Conservation (phyloP, 2,797 vertebrate species). For the Sebastes minor region DNA sequence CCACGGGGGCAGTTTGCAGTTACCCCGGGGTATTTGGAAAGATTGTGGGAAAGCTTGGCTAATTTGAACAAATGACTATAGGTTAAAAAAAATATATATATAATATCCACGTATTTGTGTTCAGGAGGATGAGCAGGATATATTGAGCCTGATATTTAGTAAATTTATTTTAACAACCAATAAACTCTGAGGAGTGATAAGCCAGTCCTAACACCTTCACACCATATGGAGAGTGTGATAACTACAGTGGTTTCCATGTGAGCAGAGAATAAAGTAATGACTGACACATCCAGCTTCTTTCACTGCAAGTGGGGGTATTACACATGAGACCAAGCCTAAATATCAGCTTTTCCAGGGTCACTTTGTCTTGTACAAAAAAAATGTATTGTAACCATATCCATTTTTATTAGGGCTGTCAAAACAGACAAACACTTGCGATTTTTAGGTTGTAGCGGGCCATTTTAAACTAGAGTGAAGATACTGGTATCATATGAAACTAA, state of each 20-base stretch:
- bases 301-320: background rate
- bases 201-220: background rate
- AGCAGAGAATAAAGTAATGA: background rate
- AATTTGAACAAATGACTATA: conserved; percentile 31
- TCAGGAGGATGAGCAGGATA: background rate
- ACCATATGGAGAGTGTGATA: background rate
- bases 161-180: background rate
- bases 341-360: background rate
- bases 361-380: background rate
- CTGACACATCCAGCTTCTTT: background rate
- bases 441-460: no score
- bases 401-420: no score
- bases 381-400: background rate
- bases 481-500: no score
- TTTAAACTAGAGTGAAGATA: no score
- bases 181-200: background rate
- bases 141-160: background rate
- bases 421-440: fast-evolving
- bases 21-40: background rate
- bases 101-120: background rate
- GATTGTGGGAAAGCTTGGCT: background rate
- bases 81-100: background rate
- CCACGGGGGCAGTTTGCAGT: conserved; percentile 5
- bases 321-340: background rate
- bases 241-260: background rate